Evolutionary conservation across 2,888 invertebrate genomes (phyloP).

Genomic region (Lasioglossum oenotherae): DNA sequence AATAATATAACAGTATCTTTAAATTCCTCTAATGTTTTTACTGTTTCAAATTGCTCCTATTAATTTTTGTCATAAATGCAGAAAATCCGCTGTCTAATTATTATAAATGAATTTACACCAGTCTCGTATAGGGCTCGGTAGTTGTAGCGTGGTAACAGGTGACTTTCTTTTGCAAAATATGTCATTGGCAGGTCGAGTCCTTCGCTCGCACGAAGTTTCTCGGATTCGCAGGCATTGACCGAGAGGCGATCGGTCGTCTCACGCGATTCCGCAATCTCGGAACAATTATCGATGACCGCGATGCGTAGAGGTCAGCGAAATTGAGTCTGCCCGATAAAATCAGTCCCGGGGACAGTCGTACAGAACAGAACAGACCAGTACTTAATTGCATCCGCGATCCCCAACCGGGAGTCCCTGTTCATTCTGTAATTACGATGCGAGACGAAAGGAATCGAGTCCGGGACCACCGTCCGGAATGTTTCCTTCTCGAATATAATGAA

Average conservation of each 20-base stretch:
- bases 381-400: constrained; percentile 46
- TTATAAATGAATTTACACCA: no score
- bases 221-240: background rate
- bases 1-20: no score
- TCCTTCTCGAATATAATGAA: constrained; percentile 2
- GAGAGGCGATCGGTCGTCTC: constrained; percentile 32
- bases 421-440: constrained; percentile 32
- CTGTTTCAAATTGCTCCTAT: no score
- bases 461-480: background rate
- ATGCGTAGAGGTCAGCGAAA: constrained; percentile 58
- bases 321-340: constrained; percentile 56
- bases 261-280: constrained; percentile 40
- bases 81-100: no score
- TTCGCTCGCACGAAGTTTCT: background rate
- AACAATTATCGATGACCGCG: constrained; percentile 55
- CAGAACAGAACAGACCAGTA: background rate
- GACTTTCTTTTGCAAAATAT: no score
- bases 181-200: no score
- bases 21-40: no score
- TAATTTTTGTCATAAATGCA: no score
- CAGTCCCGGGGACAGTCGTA: constrained; percentile 45
- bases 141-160: no score
- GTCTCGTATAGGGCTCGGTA: no score
- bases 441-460: background rate
- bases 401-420: constrained; percentile 18